Conservation (phyloP, 2,888 invertebrate species). For the Cosmopolites sordidus region DNA sequence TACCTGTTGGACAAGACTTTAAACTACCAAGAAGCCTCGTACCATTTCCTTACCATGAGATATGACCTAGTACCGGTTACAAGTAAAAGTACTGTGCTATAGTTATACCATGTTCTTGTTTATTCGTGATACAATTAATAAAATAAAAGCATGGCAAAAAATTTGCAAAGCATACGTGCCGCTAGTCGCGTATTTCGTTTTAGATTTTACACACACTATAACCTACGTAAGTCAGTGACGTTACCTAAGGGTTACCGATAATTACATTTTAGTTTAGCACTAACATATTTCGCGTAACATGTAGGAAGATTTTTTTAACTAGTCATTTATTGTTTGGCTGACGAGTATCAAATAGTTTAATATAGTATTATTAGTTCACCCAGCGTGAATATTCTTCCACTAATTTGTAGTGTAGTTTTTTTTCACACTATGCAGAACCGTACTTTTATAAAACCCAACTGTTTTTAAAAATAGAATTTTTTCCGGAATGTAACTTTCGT, state of each 20-base stretch:
- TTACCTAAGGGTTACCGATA: constrained; percentile 4
- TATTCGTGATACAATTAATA: constrained; percentile 22
- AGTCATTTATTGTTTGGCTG: no score
- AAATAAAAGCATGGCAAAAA: constrained; percentile 11
- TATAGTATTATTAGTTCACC: no score
- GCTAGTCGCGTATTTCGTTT: constrained; percentile 16
- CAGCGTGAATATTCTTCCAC: no score
- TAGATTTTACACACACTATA: constrained; percentile 18
- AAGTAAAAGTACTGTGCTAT: constrained; percentile 13
- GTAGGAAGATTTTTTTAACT: no score
- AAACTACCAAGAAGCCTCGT: not conserved
- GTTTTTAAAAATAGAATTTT: no score
- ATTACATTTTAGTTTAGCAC: not conserved
- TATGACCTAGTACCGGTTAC: constrained; percentile 5
- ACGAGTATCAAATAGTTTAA: no score
- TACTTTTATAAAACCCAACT: no score
- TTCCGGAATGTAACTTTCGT: no score
- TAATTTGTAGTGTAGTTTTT: no score
- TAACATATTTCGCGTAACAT: no score
- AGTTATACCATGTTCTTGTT: constrained; percentile 16
- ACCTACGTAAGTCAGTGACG: constrained; percentile 22
- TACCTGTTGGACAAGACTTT: not conserved
- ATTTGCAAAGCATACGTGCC: constrained; percentile 25
- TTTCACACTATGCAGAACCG: no score
- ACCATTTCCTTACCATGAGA: no score